These are phyloP conservation scores for Semaprochilodus insignis DNA, from an alignment of 2,797 vertebrate genomes.

Conservation along the genomic window DNA sequence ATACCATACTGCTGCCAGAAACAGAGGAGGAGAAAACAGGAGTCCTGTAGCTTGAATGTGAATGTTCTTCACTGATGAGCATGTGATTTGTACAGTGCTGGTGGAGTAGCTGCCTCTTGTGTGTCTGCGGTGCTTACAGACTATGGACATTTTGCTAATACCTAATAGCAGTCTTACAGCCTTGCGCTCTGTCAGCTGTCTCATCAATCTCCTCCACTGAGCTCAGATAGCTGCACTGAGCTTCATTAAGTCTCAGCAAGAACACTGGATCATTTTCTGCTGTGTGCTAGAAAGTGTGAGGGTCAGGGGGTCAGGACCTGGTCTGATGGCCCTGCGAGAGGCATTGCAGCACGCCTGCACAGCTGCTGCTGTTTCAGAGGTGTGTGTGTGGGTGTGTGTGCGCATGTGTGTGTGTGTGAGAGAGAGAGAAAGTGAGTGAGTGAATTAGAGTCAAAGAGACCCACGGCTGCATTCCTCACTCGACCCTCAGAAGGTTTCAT, in stretches of 20 bases:
- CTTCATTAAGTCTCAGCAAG: conserved; percentile 6
- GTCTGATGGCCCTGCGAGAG: conserved; percentile 57
- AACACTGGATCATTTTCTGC: conserved; percentile 55
- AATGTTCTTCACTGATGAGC: not conserved
- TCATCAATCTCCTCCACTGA: conserved; percentile 40
- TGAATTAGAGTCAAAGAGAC: conserved; percentile 37
- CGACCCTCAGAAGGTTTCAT: conserved; percentile 62
- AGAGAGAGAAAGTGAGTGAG: conserved; percentile 17
- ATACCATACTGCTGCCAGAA: no score
- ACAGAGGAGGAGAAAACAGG: no score
- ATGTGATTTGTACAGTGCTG: not conserved
- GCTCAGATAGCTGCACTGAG: not conserved
- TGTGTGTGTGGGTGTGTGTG: conserved; percentile 56
- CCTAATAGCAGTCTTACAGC: not conserved
- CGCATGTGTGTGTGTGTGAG: conserved; percentile 56
- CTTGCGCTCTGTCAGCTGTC: conserved; percentile 37
- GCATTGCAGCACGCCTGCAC: conserved; percentile 35
- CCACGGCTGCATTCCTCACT: conserved; percentile 63
- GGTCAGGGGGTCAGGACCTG: conserved; percentile 63
- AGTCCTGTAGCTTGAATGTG: no score
- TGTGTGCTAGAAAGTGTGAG: conserved; percentile 65
- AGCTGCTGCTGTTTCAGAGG: conserved; percentile 37
- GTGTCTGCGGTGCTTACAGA: not conserved
- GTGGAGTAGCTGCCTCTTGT: not conserved
- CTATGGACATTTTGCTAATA: not conserved